Base-by-base conservation (phyloP, 2,888 invertebrate genomes). In the Cheilosia impressa region DNA sequence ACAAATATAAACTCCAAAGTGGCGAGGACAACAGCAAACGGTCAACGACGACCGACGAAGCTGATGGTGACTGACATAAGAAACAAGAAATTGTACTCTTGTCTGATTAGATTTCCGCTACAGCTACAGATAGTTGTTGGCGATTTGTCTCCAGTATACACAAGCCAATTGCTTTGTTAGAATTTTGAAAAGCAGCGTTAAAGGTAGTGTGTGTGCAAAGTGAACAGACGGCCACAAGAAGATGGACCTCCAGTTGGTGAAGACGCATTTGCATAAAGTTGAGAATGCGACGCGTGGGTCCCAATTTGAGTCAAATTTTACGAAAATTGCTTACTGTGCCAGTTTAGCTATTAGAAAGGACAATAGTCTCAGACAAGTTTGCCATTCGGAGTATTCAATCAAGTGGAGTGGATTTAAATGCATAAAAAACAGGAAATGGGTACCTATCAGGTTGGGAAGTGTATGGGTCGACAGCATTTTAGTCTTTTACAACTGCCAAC, bases 81-180 rank as follows among this genome's bases (percentile, higher is more conserved):
- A 84, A 60, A 84, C 84, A 84, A 69, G 75, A 65, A 75, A 75
- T 69, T 60, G 69, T 84, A 84, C 84, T 79, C 75, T 69, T 63
- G 69, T 69, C 78, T 84, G 84, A 84, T 84, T 84, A 84, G 69
- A 71, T 84, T 79, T 69, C n/a, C 43, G 41, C 31, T 13, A n/a
- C 43, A 2, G 24, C n/a, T 27, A 5, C 6, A 13, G 10, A 47
- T 15, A 34, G n/a, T 43, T 66, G 15, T 43, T 52, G 34, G 17
- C 19, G 31, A 72, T 55, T 55, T 45, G 57, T 47, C 31, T 52
- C 13, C 27, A n/a, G 38, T 19, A 1, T 22, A 6, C 5, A 13
- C 24, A 4, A 45, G 43, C 22, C 34, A 22, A 65, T 57, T 17
- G 38, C 22, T 52, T 60, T 55, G 63, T 17, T 58, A 27, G 19